Base-by-base conservation (phyloP, 2,888 invertebrate genomes). In the Heliconius erato region DNA sequence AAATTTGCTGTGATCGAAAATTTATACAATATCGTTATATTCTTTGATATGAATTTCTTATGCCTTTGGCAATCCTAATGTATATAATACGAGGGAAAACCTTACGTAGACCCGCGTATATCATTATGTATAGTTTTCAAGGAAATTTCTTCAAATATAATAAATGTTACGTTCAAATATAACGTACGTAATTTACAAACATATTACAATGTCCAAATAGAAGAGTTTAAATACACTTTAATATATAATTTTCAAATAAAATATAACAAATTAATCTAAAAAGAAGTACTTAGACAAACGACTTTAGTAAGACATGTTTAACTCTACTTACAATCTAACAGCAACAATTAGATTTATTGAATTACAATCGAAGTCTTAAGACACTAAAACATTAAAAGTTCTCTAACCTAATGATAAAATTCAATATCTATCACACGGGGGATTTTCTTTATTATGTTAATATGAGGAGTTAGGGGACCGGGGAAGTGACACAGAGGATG, bases 1-100 rank as follows among this genome's bases (percentile, higher is more conserved):
- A 67, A 74, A 59, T 69, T 74, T 74, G 68, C 69, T 78, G 68
- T 68, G 79, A 80, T 78, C 78, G 83, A 82, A 82, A 71, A 79
- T 79, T 79, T 79, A 78, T 80, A 71, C 76, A 81, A 67, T 76
- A 76, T 85, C 77, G 85, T 86, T 85, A 87, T 68, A 84, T 84
- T 84, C 81, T 86, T 82, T 92, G 93, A 93, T 93, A 93, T 93
- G 93, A 91, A 83, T 89, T 79, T 83, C 87, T 90, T 91, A 88
- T 82, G 87, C 92, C 92, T 92, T 92, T 90, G 92, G 92, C 92
- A 89, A 86, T 68, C 67, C 63, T 78, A 81, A 71, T 77, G 7
- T 81, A 81, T 78, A 78, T 81, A 71, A 72, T 65, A 72, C 65
- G 59, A 78, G 63, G 65, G 71, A 69, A 81, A 81, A 71, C 49